Evolutionary conservation across 2,113 vertebrate genomes (phyloP).

Genomic region (Tonatia bakeri): DNA sequence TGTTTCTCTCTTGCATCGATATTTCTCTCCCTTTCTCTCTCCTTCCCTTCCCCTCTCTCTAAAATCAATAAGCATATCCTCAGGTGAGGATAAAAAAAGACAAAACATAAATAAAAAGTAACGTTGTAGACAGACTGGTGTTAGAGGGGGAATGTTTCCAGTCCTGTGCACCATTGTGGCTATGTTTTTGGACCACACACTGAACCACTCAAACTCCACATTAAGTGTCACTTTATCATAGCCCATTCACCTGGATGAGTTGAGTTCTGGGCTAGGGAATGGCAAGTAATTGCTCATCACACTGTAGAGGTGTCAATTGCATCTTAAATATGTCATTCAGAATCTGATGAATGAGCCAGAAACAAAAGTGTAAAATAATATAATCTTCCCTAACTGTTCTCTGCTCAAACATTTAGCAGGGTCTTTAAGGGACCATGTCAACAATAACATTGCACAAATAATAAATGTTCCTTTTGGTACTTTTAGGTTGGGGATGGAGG

Average conservation of each 20-base stretch:
- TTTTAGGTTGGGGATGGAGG: background rate
- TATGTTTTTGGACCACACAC: background rate
- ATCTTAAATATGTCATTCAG: background rate
- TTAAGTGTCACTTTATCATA: background rate
- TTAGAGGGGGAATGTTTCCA: background rate
- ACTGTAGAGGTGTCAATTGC: background rate
- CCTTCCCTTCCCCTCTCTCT: too few species aligned
- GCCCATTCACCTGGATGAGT: background rate
- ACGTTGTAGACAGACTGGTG: background rate
- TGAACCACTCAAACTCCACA: background rate
- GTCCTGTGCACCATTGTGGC: background rate
- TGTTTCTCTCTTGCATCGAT: too few species aligned
- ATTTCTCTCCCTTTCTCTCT: too few species aligned
- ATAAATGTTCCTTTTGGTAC: background rate
- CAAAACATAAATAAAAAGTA: background rate
- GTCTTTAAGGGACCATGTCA: background rate
- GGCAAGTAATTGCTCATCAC: background rate
- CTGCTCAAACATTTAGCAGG: background rate
- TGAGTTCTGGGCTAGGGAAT: background rate
- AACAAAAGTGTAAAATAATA: background rate
- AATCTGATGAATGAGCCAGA: background rate
- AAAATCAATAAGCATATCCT: too few species aligned
- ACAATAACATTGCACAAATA: background rate
- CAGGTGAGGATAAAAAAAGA: too few species aligned
- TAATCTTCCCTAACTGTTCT: background rate